Evolutionary conservation across 2,797 vertebrate genomes (phyloP).

Genomic region (Rhodeus uyekii): DNA sequence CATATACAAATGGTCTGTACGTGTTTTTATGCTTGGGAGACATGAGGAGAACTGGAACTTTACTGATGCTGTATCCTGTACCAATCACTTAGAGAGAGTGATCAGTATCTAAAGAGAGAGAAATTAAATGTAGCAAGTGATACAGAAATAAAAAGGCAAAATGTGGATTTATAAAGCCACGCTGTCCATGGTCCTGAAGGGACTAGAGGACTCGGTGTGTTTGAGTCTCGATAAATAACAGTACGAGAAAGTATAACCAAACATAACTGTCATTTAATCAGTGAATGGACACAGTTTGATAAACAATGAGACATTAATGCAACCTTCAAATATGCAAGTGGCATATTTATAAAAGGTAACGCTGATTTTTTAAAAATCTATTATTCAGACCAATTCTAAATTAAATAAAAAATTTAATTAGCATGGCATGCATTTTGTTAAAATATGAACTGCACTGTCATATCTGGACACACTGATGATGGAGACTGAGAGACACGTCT

Average conservation of each 20-base stretch:
- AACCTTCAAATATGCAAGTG: neutral
- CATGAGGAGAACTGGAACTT: neutral
- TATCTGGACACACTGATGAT: conserved; percentile 2
- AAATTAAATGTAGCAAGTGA: neutral
- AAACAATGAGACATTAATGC: neutral
- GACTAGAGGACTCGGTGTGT: neutral
- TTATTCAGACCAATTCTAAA: neutral
- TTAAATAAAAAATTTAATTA: neutral
- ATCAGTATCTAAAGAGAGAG: neutral
- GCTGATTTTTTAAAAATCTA: neutral
- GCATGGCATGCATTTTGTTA: neutral
- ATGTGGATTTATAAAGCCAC: neutral
- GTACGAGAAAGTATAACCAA: neutral
- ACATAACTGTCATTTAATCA: neutral
- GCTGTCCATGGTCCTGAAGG: conserved; percentile 50
- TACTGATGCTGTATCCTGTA: neutral
- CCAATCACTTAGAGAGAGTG: neutral
- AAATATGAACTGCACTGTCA: neutral
- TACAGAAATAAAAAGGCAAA: neutral
- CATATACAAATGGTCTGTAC: neutral
- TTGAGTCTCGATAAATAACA: neutral
- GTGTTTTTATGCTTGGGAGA: neutral
- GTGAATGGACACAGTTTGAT: neutral
- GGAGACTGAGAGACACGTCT: conserved; percentile 23
- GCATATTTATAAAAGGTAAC: neutral